phyloP scores from a whole-genome alignment of 2,888 invertebrate species.

The Serrognathus titanus region DNA sequence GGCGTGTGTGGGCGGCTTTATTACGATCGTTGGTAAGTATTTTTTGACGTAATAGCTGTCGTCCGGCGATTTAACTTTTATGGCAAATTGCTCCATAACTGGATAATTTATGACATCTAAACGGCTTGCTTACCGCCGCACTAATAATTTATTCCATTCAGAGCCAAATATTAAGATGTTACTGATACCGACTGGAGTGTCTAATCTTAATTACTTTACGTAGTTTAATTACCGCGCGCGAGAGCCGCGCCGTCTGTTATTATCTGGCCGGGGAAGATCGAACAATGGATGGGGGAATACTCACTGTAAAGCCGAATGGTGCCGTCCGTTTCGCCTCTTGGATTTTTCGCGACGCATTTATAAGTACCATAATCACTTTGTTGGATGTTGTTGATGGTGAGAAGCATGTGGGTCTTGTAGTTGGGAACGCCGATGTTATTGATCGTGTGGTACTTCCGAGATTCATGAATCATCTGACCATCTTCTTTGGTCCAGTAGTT shows the following conservation, averaged over 20 bases:
- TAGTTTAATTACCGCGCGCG: constrained; percentile 40
- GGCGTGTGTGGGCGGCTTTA: no score
- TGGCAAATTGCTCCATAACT: constrained; percentile 34
- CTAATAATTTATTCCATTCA: constrained; percentile 45
- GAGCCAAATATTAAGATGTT: constrained; percentile 43
- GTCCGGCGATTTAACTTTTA: constrained; percentile 35
- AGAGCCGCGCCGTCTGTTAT: constrained; percentile 38
- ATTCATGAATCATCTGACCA: constrained; percentile 86
- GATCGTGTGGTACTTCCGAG: constrained; percentile 74
- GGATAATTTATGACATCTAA: constrained; percentile 40
- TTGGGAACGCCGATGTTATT: constrained; percentile 65
- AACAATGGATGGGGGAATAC: constrained; percentile 45
- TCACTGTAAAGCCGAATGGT: constrained; percentile 85
- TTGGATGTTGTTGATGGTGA: constrained; percentile 75
- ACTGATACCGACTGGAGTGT: constrained; percentile 40
- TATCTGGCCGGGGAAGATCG: constrained; percentile 33
- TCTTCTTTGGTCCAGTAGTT: constrained; percentile 89
- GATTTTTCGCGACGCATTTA: constrained; percentile 87
- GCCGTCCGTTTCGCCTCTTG: constrained; percentile 86
- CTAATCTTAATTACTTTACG: constrained; percentile 45
- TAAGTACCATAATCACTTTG: constrained; percentile 82
- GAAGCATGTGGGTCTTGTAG: constrained; percentile 85
- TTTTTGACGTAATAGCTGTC: not conserved
- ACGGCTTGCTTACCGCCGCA: constrained; percentile 37
- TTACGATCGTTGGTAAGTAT: no score